Percentiles rank a stretch among this genome's conserved stretches.
These are phyloP conservation scores for Eumerus sabulonum DNA, from an alignment of 2,888 invertebrate species.

Conservation along the genomic window DNA sequence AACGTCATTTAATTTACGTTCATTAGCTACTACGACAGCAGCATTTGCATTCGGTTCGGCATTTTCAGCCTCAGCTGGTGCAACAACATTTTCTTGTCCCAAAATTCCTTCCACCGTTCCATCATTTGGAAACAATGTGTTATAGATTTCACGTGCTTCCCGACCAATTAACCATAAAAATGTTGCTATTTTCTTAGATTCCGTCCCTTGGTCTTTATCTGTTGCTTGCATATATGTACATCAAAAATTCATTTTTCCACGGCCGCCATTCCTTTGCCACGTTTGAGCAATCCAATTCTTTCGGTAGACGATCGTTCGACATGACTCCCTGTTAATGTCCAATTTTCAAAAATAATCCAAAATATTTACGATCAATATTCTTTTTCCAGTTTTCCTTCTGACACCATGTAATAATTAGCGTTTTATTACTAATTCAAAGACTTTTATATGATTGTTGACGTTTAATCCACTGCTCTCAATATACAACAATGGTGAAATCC, in stretches of 20 bases:
- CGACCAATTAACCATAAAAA: conserved; percentile 47
- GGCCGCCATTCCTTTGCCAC: conserved; percentile 30
- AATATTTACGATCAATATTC: too few species aligned
- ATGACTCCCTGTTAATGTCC: too few species aligned
- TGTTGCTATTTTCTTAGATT: conserved; percentile 14
- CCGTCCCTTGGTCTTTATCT: neutral
- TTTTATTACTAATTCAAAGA: too few species aligned
- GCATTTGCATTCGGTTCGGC: too few species aligned
- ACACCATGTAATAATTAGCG: too few species aligned
- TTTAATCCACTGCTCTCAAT: too few species aligned
- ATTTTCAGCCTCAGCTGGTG: too few species aligned
- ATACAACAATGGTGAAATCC: too few species aligned
- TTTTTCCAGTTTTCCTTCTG: too few species aligned
- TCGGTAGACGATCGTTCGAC: too few species aligned
- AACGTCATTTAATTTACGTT: conserved; percentile 34
- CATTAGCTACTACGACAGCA: neutral
- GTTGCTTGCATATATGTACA: conserved; percentile 25
- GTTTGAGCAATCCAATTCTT: conserved; percentile 16
- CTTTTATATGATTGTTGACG: too few species aligned
- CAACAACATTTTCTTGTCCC: neutral
- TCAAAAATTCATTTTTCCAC: conserved; percentile 21
- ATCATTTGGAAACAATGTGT: conserved; percentile 38
- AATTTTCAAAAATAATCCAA: too few species aligned
- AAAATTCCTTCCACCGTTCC: conserved; percentile 16
- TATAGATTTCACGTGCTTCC: conserved; percentile 33